phyloP scores from a whole-genome alignment of 1,140 invertebrate genomes.

The Drosophila ficusphila region DNA sequence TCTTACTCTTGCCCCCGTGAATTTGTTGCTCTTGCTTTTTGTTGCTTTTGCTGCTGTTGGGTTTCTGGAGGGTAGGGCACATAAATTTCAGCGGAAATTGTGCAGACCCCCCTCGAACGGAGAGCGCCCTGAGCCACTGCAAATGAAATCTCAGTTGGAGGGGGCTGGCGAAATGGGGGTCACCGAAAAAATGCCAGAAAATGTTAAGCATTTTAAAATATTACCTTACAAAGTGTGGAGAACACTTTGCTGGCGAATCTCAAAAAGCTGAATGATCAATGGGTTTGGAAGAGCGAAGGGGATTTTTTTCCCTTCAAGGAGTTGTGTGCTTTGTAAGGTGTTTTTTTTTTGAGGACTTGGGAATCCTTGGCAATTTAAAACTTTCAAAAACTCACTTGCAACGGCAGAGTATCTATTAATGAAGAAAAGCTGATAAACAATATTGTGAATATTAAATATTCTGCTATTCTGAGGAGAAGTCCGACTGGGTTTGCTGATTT shows the following conservation, averaged over 20 bases:
- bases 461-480: no score
- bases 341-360: no score
- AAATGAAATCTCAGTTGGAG: constrained; percentile 22
- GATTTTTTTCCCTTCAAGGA: neutral
- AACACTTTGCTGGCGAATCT: constrained; percentile 5
- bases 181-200: neutral
- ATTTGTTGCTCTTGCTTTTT: constrained; percentile 22
- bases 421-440: neutral
- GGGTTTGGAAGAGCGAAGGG: neutral
- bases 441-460: neutral
- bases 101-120: constrained; percentile 10
- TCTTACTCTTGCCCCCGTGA: constrained; percentile 18
- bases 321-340: neutral
- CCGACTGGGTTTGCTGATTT: neutral
- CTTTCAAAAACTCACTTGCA: no score
- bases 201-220: neutral
- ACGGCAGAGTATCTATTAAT: no score
- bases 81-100: constrained; percentile 72
- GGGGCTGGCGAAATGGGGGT: neutral
- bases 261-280: neutral
- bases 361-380: no score
- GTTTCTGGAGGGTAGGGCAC: constrained; percentile 27
- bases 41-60: constrained; percentile 23
- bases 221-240: neutral
- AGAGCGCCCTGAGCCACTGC: neutral